Base-by-base conservation (phyloP, 1,140 invertebrate genomes). In the Ladona fulva region DNA sequence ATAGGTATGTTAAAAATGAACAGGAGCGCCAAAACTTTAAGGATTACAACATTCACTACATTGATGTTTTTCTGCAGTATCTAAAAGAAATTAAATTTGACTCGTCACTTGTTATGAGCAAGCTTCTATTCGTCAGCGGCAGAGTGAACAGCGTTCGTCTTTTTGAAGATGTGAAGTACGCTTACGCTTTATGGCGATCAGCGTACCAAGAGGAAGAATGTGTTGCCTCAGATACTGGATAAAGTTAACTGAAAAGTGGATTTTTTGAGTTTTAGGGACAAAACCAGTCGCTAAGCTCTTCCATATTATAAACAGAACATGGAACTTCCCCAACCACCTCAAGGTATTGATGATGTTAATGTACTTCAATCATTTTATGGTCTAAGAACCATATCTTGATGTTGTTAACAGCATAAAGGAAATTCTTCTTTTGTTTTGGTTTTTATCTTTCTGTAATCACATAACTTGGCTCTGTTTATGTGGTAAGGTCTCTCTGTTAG, bases 151-250 rank as follows among this genome's bases (percentile, higher is more conserved):
- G 14, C 52, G 52, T 19, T 19, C 52, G 52, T 66, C 52, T 66
- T 66, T 66, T 66, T 66, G 52, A 66, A 66, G 52, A 66, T 66
- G 52, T 66, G 52, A 66, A 66, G 52, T 66, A 66, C 52, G 52
- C 52, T 66, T 66, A 66, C 52, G 52, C 52, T 66, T 66, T 12
- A 66, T 66, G 52, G 52, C 52, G 52, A 66, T 12, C 52, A 22
- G 52, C 52, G 52, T 66, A 66, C 14, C 12, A 22, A 12, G 12
- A 3, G 52, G 14, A 66, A 66, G 52, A 66, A 66, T 66, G 52
- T 66, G 52, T 66, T 16, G 5, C 52, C 52, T 16, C 12, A 16
- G 52, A 66, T 66, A 6, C n/a, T 19, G 52, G 52, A 22, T 66
- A 6, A 19, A 19, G 14, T 3, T 66, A 3, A 66, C 16, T 66